Conservation (phyloP, 2,888 invertebrate species). For the Mimachlamys varia region DNA sequence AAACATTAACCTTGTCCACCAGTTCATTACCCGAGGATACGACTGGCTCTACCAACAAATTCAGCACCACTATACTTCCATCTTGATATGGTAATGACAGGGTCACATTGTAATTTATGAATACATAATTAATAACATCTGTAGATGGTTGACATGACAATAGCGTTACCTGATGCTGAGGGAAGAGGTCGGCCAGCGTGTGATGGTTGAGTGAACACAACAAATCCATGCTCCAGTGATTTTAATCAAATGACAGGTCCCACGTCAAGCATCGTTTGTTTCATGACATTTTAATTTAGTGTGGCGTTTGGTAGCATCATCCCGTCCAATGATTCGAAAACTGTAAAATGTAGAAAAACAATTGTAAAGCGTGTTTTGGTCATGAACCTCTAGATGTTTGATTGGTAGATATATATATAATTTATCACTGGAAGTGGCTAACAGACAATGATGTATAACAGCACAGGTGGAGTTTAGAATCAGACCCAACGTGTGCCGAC, state of each 20-base stretch:
- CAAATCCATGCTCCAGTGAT: slow-evolving; percentile 8
- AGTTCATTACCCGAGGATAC: not conserved
- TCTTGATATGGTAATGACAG: not conserved
- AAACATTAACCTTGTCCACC: not conserved
- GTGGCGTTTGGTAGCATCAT: not conserved
- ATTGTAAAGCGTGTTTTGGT: slow-evolving; percentile 1
- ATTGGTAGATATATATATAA: not conserved
- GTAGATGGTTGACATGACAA: not conserved
- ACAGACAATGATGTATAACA: not conserved
- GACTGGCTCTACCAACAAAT: not conserved
- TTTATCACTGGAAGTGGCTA: not conserved
- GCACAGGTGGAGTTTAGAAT: not conserved
- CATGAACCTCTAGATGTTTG: not conserved
- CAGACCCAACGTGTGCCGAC: not conserved
- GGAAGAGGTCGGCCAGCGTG: not conserved
- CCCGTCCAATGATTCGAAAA: not conserved
- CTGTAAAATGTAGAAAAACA: not conserved
- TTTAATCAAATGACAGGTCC: slow-evolving; percentile 23
- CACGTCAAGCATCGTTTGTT: not conserved
- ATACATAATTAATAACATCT: slow-evolving; percentile 6
- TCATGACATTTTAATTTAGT: slow-evolving; percentile 22
- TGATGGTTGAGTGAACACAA: slow-evolving; percentile 18
- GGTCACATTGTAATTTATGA: slow-evolving; percentile 17
- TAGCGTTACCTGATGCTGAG: not conserved
- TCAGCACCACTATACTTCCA: not conserved